These are phyloP conservation scores for Mustelus asterias DNA, from an alignment of 2,113 vertebrate genomes.

Conservation along the genomic window DNA sequence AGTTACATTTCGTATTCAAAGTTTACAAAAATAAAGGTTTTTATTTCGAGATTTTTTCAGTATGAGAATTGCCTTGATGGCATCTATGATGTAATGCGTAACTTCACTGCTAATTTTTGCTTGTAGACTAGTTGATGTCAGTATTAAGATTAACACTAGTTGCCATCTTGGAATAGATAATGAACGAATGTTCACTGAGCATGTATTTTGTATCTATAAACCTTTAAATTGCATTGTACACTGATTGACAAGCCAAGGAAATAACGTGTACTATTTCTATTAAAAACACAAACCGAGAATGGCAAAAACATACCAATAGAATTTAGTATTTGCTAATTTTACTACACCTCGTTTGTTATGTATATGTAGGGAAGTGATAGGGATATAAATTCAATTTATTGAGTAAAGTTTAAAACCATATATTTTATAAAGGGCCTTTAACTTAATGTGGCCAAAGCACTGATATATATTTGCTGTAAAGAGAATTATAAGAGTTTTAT, in stretches of 20 bases:
- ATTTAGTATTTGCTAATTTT: slow-evolving; percentile 95
- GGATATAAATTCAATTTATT: slow-evolving; percentile 84
- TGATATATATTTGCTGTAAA: slow-evolving; percentile 99
- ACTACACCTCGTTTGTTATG: slow-evolving; percentile 84
- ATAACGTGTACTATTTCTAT: slow-evolving; percentile 67
- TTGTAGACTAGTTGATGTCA: slow-evolving; percentile 79
- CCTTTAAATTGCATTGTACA: slow-evolving; percentile 60
- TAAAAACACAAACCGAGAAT: slow-evolving; percentile 67
- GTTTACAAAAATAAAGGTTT: slow-evolving; percentile 80
- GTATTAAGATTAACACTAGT: slow-evolving; percentile 75
- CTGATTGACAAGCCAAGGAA: slow-evolving; percentile 81
- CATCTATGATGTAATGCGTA: slow-evolving; percentile 59
- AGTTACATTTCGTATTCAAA: slow-evolving; percentile 85
- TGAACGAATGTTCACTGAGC: slow-evolving; percentile 67
- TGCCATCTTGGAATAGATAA: slow-evolving; percentile 64
- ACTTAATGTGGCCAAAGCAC: slow-evolving; percentile 95
- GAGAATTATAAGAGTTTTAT: slow-evolving; percentile 99
- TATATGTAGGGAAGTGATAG: slow-evolving; percentile 87
- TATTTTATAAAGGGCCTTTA: slow-evolving; percentile 99
- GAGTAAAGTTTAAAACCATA: slow-evolving; percentile 87
- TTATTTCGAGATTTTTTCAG: slow-evolving; percentile 61
- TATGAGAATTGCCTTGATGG: slow-evolving; percentile 67
- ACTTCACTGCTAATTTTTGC: slow-evolving; percentile 63
- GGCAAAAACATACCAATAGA: slow-evolving; percentile 68
- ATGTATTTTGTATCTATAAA: slow-evolving; percentile 72